phyloP scores from a whole-genome alignment of 2,888 invertebrate species.

The Spodoptera picta region DNA sequence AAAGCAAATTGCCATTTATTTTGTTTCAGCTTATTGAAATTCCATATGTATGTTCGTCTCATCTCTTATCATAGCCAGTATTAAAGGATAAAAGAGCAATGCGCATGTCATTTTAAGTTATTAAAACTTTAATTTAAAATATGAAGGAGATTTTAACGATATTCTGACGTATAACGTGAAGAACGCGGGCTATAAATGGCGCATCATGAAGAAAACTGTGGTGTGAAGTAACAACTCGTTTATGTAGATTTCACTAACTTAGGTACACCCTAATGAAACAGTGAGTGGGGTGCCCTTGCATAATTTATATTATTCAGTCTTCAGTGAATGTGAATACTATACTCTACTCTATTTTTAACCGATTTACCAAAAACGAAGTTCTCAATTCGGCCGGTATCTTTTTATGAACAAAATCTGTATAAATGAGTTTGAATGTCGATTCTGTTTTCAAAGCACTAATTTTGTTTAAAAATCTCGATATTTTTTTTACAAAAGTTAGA shows the following conservation, averaged over 20 bases:
- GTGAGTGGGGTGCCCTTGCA: conserved; percentile 72
- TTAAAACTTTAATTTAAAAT: conserved; percentile 37
- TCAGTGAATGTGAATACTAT: too few species aligned
- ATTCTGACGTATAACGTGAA: conserved; percentile 55
- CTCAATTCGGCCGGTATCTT: too few species aligned
- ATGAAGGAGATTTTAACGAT: conserved; percentile 60
- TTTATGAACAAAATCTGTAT: too few species aligned
- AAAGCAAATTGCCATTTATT: too few species aligned
- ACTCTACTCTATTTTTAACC: too few species aligned
- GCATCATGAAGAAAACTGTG: conserved; percentile 67
- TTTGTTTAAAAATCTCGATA: too few species aligned
- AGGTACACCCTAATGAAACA: conserved; percentile 77
- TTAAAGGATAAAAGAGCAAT: conserved; percentile 15
- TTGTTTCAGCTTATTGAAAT: not conserved
- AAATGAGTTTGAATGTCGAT: too few species aligned
- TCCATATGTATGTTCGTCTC: not conserved
- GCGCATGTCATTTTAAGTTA: conserved; percentile 18
- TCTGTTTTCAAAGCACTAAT: too few species aligned
- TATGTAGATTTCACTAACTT: conserved; percentile 82
- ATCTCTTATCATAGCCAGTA: not conserved
- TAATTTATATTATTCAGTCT: conserved; percentile 74
- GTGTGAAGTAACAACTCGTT: conserved; percentile 74
- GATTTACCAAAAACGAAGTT: too few species aligned
- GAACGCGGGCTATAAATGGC: conserved; percentile 46
- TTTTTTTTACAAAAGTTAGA: too few species aligned